Evolutionary conservation across 2,888 invertebrate species (phyloP).

Genomic region (Lasioglossum villosulum): DNA sequence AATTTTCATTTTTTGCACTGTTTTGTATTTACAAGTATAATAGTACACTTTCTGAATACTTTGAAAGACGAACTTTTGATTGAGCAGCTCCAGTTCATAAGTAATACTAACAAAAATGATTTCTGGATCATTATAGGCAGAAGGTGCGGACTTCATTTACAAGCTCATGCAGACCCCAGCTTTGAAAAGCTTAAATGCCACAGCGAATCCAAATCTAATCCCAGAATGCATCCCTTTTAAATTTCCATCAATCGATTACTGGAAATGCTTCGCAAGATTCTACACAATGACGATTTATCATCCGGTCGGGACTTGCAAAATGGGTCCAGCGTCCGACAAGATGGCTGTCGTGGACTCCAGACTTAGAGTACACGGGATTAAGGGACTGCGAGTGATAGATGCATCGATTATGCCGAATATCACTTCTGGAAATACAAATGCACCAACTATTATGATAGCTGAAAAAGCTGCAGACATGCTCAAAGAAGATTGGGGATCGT

Average conservation of each 20-base stretch:
- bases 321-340: slow-evolving; percentile 88
- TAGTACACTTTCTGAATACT: not conserved
- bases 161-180: slow-evolving; percentile 23
- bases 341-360: slow-evolving; percentile 82
- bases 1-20: not conserved
- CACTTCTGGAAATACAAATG: slow-evolving; percentile 92
- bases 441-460: slow-evolving; percentile 93
- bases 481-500: slow-evolving; percentile 91
- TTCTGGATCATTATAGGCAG: not conserved
- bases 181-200: slow-evolving; percentile 34
- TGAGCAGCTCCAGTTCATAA: not conserved
- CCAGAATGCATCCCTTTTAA: slow-evolving; percentile 31
- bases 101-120: not conserved
- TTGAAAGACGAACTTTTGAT: not conserved
- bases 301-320: slow-evolving; percentile 92
- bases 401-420: slow-evolving; percentile 94
- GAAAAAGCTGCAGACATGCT: slow-evolving; percentile 94
- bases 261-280: slow-evolving; percentile 91
- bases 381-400: slow-evolving; percentile 90
- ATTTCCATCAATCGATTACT: slow-evolving; percentile 84
- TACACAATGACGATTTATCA: slow-evolving; percentile 93
- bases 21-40: not conserved
- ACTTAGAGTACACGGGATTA: slow-evolving; percentile 89
- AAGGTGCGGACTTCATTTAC: not conserved
- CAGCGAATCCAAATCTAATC: slow-evolving; percentile 23